Evolutionary conservation across 2,888 invertebrate species (phyloP).

Genomic region (Philonicus albiceps): DNA sequence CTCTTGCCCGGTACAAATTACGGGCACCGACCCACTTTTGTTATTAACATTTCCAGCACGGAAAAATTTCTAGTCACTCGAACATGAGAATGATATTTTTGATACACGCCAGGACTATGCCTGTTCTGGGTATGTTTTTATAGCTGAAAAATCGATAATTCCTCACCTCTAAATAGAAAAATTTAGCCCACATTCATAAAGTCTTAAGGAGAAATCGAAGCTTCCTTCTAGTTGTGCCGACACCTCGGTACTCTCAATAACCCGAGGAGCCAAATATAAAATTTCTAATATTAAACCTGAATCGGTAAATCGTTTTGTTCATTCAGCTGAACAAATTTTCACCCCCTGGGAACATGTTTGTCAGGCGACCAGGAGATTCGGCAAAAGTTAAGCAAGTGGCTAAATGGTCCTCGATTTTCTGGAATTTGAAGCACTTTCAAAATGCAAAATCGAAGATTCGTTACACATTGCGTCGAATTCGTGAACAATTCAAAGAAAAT

Average conservation of each 20-base stretch:
- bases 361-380: background rate
- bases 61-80: background rate
- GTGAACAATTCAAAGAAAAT: background rate
- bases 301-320: background rate
- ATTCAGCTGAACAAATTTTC: background rate
- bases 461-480: background rate
- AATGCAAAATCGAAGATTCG: background rate
- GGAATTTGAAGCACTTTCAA: background rate
- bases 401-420: background rate
- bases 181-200: conserved; percentile 91
- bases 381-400: background rate
- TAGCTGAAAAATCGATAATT: conserved; percentile 38
- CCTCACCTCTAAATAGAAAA: conserved; percentile 83
- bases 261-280: background rate
- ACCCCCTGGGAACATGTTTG: background rate
- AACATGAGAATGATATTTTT: background rate
- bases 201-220: background rate
- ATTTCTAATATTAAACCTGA: background rate
- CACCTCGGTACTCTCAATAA: background rate
- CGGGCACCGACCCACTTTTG: background rate
- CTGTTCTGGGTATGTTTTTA: background rate
- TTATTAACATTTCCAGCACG: background rate
- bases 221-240: background rate
- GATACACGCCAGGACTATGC: background rate
- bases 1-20: background rate